Base-by-base conservation (phyloP, 2,888 invertebrate genomes). In the Oscheius sp. region DNA sequence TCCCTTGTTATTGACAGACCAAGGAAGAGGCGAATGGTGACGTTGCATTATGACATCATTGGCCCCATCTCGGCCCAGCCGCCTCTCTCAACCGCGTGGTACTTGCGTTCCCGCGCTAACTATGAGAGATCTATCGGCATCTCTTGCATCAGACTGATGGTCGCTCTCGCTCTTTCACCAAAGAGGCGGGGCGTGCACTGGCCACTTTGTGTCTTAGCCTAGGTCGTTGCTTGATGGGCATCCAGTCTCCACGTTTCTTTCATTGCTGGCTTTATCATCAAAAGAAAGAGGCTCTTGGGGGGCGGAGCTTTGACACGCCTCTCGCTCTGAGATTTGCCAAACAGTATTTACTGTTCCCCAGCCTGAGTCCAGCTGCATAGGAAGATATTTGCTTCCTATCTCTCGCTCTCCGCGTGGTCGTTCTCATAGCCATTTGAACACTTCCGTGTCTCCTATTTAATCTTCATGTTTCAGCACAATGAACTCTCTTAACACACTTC, bases 101-200 rank as follows among this genome's bases (percentile, higher is more conserved):
- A 9, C 60, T n/a, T n/a, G 60, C n/a, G 37, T 33, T 60, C 60
- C n/a, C 60, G 60, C 37, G 60, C 35, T 35, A n/a, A 37, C 7
- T 32, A 63, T 63, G 63, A 63, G 63, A 63, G 42, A 63, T 48
- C 29, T 47, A 33, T 53, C 68, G 68, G 55, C 68, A 37, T 35
- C 37, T 62, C 51, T 72, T 72, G 72, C 72, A 72, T 72, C 72
- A 72, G 62, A 21, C 72, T 72, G 72, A 72, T 72, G 72, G 72
- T 72, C 60, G 3, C 42, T 42, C 42, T 42, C 7, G 3, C 42
- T 42, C 42, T 42, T 42, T 42, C 42, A 21, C 10, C 47, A 32
- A 21, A 29, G 53, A 55, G 72, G 72, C 62, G 60, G 72, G 37
- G 72, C 72, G 7, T 50, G 50, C 42, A 55, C 53, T 53, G 68